A percentile compares a stretch with the other conserved stretches of the same genome.
phyloP scores from a whole-genome alignment of 2,888 invertebrate species.

The Amphipyra berbera region DNA sequence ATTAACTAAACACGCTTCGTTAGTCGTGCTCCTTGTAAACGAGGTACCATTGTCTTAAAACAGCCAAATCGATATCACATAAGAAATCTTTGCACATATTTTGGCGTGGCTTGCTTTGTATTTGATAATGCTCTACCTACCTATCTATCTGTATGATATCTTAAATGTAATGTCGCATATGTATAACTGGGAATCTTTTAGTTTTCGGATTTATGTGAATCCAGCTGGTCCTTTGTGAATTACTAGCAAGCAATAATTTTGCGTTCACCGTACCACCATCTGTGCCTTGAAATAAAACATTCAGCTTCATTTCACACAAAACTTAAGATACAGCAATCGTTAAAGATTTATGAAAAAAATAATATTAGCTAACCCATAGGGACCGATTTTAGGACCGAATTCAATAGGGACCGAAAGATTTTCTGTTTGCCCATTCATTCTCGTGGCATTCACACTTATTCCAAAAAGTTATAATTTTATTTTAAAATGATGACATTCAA shows the following conservation, averaged over 20 bases:
- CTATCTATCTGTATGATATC: neutral
- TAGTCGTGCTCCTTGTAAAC: constrained; percentile 26
- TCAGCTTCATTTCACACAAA: constrained; percentile 12
- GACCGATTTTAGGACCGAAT: too few relatives aligned
- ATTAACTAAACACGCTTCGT: constrained; percentile 24
- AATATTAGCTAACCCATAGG: too few relatives aligned
- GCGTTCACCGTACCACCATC: constrained; percentile 11
- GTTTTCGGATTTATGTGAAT: constrained; percentile 7
- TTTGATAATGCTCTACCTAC: constrained; percentile 1
- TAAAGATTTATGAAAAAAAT: too few relatives aligned
- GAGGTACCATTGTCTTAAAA: constrained; percentile 37
- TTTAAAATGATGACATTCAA: too few relatives aligned
- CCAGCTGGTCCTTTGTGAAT: constrained; percentile 1
- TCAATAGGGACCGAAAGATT: too few relatives aligned
- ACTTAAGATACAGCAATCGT: constrained; percentile 15
- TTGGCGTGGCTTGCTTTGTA: constrained; percentile 6
- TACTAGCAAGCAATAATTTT: constrained; percentile 13
- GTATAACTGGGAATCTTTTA: constrained; percentile 1
- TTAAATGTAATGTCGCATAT: constrained; percentile 5
- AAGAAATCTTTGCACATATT: constrained; percentile 29
- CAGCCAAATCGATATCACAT: constrained; percentile 32
- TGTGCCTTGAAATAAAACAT: constrained; percentile 9
- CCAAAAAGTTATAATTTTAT: too few relatives aligned
- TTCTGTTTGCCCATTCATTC: too few relatives aligned
- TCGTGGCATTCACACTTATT: too few relatives aligned